phyloP scores from a whole-genome alignment of 2,113 vertebrate genomes.

The Orthonyx spaldingii region DNA sequence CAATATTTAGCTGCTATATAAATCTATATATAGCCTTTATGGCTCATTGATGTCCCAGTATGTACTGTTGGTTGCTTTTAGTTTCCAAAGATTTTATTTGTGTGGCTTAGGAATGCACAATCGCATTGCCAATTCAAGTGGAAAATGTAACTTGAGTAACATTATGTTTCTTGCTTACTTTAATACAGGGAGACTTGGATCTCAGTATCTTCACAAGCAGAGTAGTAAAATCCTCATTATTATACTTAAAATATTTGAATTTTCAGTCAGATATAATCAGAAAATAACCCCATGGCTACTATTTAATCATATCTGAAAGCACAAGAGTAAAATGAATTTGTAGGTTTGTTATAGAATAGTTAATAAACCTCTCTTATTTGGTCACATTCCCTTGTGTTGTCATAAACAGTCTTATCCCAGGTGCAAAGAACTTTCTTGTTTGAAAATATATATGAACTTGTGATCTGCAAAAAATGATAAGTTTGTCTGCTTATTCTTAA shows the following conservation, averaged over 20 bases:
- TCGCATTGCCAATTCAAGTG: conserved; percentile 24
- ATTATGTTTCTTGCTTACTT: conserved; percentile 8
- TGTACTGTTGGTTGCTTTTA: not conserved
- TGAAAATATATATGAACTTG: not conserved
- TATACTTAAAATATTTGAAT: not conserved
- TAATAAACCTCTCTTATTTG: not conserved
- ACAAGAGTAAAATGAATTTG: not conserved
- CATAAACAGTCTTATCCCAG: not conserved
- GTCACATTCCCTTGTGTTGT: not conserved
- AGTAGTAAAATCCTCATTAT: not conserved
- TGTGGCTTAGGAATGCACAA: conserved; percentile 8
- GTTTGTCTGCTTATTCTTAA: not conserved
- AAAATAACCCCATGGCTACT: not conserved
- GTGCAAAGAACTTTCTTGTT: not conserved
- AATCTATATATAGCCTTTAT: conserved; percentile 39
- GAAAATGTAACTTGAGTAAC: conserved; percentile 36
- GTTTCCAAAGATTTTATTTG: conserved; percentile 31
- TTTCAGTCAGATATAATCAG: not conserved
- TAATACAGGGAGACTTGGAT: not conserved
- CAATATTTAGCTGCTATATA: conserved; percentile 25
- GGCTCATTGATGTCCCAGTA: conserved; percentile 24
- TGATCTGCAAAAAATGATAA: not conserved
- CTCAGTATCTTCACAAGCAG: not conserved
- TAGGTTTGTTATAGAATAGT: not conserved
- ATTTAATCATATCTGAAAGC: not conserved